These are phyloP conservation scores for Alosa sapidissima DNA, from an alignment of 2,797 vertebrate genomes.

Conservation along the genomic window DNA sequence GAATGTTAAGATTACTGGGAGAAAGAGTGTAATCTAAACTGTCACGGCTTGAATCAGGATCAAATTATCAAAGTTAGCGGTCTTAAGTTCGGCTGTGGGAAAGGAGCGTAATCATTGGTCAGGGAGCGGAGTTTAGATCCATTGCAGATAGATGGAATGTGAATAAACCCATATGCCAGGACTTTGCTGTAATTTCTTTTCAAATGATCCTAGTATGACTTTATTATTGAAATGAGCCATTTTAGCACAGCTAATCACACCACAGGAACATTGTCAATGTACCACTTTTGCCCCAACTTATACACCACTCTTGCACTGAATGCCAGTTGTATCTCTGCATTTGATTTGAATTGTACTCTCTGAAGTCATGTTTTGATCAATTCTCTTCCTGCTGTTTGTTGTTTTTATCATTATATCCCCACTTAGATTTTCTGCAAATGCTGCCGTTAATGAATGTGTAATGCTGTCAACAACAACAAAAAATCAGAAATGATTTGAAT, in stretches of 20 bases:
- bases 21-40: constrained; percentile 29
- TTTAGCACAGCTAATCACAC: constrained; percentile 4
- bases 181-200: background rate
- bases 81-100: constrained; percentile 14
- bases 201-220: background rate
- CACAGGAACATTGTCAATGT: background rate
- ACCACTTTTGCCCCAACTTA: background rate
- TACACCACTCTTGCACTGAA: background rate
- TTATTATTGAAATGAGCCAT: background rate
- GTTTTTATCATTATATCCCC: background rate
- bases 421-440: background rate
- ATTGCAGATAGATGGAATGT: background rate
- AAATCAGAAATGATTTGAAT: background rate
- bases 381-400: background rate
- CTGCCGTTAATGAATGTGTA: background rate
- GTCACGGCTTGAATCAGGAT: constrained; percentile 20
- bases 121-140: background rate
- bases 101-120: background rate
- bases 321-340: background rate
- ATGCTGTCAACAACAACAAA: background rate
- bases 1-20: constrained; percentile 39
- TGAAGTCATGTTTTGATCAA: background rate
- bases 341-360: background rate
- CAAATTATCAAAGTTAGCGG: constrained; percentile 5
- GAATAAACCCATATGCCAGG: background rate